Conservation (phyloP, 2,888 invertebrate genomes). For the Steromphala cineraria region DNA sequence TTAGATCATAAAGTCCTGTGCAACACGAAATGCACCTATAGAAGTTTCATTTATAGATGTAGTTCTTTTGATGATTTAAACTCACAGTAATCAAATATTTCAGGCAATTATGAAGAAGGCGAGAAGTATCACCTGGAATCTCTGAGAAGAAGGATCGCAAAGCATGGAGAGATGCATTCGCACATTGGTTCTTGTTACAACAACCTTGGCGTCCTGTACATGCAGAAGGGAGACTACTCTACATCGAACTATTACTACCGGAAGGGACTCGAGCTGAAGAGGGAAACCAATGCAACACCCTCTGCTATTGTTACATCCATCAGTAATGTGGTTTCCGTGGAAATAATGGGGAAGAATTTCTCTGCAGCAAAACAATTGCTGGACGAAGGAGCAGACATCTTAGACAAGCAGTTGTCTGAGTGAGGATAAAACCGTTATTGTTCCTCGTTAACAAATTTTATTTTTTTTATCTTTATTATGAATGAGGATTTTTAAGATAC, state of each 20-base stretch:
- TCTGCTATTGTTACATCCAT: conserved; percentile 44
- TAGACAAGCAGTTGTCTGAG: conserved; percentile 16
- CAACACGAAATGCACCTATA: no score
- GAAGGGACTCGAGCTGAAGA: conserved; percentile 44
- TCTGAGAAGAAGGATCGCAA: conserved; percentile 28
- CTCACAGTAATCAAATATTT: no score
- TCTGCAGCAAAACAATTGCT: conserved; percentile 34
- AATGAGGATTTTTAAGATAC: neutral
- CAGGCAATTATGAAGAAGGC: conserved; percentile 50
- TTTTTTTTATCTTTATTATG: no score
- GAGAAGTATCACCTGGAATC: conserved; percentile 42
- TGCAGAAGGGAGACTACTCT: conserved; percentile 42
- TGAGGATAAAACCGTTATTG: neutral
- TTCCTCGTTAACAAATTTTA: no score
- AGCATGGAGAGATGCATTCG: conserved; percentile 36
- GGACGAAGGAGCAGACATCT: conserved; percentile 32
- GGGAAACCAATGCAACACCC: conserved; percentile 37
- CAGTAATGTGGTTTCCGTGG: conserved; percentile 43
- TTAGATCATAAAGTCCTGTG: no score
- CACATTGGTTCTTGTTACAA: conserved; percentile 44
- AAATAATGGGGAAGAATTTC: conserved; percentile 21
- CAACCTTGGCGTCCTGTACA: conserved; percentile 55
- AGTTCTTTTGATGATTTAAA: no score
- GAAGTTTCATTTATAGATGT: no score
- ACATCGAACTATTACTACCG: conserved; percentile 46